Percentiles rank a stretch among this genome's conserved stretches.
These are phyloP conservation scores for Ancistrus triradiatus DNA, from an alignment of 2,113 vertebrate species.

Conservation along the genomic window DNA sequence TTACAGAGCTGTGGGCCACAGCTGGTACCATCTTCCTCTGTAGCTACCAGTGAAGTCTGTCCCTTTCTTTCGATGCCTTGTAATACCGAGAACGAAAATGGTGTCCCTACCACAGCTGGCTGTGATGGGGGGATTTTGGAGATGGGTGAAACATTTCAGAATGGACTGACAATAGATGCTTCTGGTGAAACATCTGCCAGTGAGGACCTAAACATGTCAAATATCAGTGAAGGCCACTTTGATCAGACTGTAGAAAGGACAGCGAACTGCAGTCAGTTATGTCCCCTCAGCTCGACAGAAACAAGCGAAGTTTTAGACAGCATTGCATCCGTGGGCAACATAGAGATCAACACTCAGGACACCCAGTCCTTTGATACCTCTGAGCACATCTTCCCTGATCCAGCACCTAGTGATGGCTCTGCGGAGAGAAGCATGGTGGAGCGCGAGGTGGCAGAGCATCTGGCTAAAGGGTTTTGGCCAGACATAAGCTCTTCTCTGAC, in stretches of 20 bases:
- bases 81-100: conserved; percentile 45
- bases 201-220: conserved; percentile 40
- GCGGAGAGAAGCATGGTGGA: conserved; percentile 82
- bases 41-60: conserved; percentile 52
- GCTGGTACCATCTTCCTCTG: conserved; percentile 63
- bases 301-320: conserved; percentile 41
- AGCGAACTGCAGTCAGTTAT: conserved; percentile 41
- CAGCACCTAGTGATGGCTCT: conserved; percentile 49
- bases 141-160: conserved; percentile 52
- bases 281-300: conserved; percentile 55
- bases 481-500: conserved; percentile 70
- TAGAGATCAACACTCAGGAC: conserved; percentile 22
- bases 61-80: conserved; percentile 63
- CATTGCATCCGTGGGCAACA: conserved; percentile 26
- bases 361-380: conserved; percentile 49
- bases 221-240: conserved; percentile 44
- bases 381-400: conserved; percentile 56
- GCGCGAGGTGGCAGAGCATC: conserved; percentile 91
- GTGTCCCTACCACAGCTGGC: conserved; percentile 45
- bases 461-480: conserved; percentile 91
- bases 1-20: conserved; percentile 68
- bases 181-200: conserved; percentile 47
- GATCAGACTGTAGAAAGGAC: conserved; percentile 51
- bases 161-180: conserved; percentile 49
- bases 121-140: conserved; percentile 58